Percentiles rank a stretch among this genome's conserved stretches.
These are phyloP conservation scores for Netelia inedita DNA, from an alignment of 2,888 invertebrate species.

Conservation along the genomic window DNA sequence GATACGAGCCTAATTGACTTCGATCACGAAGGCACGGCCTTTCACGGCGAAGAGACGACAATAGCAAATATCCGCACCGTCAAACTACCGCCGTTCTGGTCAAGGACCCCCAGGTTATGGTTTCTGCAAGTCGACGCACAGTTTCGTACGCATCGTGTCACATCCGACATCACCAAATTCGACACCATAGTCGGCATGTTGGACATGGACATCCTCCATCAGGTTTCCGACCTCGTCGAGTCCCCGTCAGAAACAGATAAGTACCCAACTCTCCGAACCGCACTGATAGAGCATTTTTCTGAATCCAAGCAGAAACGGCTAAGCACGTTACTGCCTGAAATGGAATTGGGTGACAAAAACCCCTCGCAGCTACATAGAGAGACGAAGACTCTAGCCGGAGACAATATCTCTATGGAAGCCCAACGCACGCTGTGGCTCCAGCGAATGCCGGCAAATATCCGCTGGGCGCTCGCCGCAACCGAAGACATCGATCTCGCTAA, in stretches of 20 bases:
- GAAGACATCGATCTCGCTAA: slow-evolving; percentile 31
- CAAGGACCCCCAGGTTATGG: slow-evolving; percentile 49
- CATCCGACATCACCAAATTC: slow-evolving; percentile 60
- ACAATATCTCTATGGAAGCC: slow-evolving; percentile 62
- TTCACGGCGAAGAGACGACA: neutral
- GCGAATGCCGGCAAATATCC: slow-evolving; percentile 48
- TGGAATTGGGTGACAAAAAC: slow-evolving; percentile 69
- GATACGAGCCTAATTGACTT: neutral
- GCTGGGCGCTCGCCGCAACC: slow-evolving; percentile 35
- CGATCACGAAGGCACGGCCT: neutral
- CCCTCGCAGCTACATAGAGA: slow-evolving; percentile 69
- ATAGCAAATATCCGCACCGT: neutral
- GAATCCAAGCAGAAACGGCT: slow-evolving; percentile 66
- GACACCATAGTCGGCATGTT: slow-evolving; percentile 56
- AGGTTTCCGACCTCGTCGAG: slow-evolving; percentile 67
- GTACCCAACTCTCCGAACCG: slow-evolving; percentile 63
- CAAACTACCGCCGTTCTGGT: slow-evolving; percentile 69
- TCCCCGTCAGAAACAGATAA: slow-evolving; percentile 61
- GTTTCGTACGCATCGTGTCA: slow-evolving; percentile 60
- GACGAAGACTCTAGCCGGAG: slow-evolving; percentile 64
- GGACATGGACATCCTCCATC: slow-evolving; percentile 59
- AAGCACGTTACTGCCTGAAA: slow-evolving; percentile 57
- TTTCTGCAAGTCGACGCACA: slow-evolving; percentile 68
- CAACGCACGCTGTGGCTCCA: slow-evolving; percentile 65
- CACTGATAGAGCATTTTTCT: slow-evolving; percentile 60